A percentile compares a stretch with the other conserved stretches of the same genome.
Conservation (phyloP, 2,888 invertebrate genomes). For the Phaonia tiefii region DNA sequence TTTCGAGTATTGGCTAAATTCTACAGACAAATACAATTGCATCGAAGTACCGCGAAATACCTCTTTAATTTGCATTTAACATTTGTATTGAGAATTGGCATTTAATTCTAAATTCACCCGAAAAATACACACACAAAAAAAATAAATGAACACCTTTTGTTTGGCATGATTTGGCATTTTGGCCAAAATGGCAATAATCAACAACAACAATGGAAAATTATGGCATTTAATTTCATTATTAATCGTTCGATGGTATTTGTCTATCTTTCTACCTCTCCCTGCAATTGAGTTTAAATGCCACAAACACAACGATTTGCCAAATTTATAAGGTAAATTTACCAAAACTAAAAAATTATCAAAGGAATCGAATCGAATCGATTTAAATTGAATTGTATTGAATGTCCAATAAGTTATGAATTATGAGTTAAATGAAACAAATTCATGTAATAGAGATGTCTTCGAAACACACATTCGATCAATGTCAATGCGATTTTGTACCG, state of each 20-base stretch:
- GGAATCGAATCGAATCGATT: too few relatives aligned
- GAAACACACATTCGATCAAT: neutral
- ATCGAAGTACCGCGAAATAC: neutral
- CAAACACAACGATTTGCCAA: neutral
- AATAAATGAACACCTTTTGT: slow-evolving; percentile 36
- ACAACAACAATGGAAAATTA: slow-evolving; percentile 33
- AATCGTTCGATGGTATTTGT: slow-evolving; percentile 24
- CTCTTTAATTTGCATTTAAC: slow-evolving; percentile 65
- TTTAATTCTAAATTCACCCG: slow-evolving; percentile 59
- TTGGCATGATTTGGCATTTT: slow-evolving; percentile 64
- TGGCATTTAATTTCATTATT: slow-evolving; percentile 40
- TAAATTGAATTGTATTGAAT: too few relatives aligned
- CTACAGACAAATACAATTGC: neutral
- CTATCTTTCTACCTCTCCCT: neutral
- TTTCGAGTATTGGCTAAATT: slow-evolving; percentile 16
- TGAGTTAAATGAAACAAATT: neutral
- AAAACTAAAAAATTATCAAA: neutral
- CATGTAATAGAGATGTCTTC: slow-evolving; percentile 7
- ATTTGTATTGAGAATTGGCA: slow-evolving; percentile 65
- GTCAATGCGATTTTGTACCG: neutral
- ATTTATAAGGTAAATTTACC: neutral
- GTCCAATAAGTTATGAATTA: neutral
- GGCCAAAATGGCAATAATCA: slow-evolving; percentile 41
- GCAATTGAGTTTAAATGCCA: neutral
- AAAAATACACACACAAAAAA: slow-evolving; percentile 7